These are phyloP conservation scores for Apantesis nais DNA, from an alignment of 2,888 invertebrate genomes.

Conservation along the genomic window DNA sequence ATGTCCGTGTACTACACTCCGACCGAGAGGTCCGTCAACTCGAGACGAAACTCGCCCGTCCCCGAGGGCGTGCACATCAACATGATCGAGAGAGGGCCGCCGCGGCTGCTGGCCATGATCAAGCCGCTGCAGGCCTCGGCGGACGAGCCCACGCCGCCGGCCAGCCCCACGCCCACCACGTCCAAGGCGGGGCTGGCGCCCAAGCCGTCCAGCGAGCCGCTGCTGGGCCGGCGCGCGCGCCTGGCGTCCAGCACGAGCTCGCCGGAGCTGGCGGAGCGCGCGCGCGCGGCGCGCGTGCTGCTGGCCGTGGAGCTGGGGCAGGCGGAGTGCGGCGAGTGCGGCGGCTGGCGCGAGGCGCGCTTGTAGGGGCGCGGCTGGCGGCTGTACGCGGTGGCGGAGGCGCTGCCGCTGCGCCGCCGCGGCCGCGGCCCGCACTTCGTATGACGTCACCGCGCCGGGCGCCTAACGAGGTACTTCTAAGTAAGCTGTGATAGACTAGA, in stretches of 20 bases:
- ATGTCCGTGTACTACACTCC: slow-evolving; percentile 93
- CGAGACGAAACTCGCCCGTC: slow-evolving; percentile 76
- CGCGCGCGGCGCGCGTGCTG: slow-evolving; percentile 66
- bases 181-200: slow-evolving; percentile 33
- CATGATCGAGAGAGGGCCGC: slow-evolving; percentile 84
- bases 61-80: slow-evolving; percentile 89
- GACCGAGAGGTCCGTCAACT: slow-evolving; percentile 88
- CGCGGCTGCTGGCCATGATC: slow-evolving; percentile 72
- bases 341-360: slow-evolving; percentile 72
- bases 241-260: slow-evolving; percentile 75
- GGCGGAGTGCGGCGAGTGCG: slow-evolving; percentile 64
- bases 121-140: slow-evolving; percentile 60
- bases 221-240: slow-evolving; percentile 62
- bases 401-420: slow-evolving; percentile 49
- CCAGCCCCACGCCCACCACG: slow-evolving; percentile 51
- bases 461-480: slow-evolving; percentile 59
- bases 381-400: slow-evolving; percentile 72
- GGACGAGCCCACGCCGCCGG: slow-evolving; percentile 32
- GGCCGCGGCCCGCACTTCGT: slow-evolving; percentile 36
- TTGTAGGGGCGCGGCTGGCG: slow-evolving; percentile 71
- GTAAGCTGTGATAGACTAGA: slow-evolving; percentile 83
- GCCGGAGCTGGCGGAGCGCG: slow-evolving; percentile 43
- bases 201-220: slow-evolving; percentile 77
- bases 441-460: slow-evolving; percentile 39
- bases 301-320: slow-evolving; percentile 73